These are phyloP conservation scores for Drosophila engyochracea DNA, from an alignment of 2,888 invertebrate genomes.

Conservation along the genomic window DNA sequence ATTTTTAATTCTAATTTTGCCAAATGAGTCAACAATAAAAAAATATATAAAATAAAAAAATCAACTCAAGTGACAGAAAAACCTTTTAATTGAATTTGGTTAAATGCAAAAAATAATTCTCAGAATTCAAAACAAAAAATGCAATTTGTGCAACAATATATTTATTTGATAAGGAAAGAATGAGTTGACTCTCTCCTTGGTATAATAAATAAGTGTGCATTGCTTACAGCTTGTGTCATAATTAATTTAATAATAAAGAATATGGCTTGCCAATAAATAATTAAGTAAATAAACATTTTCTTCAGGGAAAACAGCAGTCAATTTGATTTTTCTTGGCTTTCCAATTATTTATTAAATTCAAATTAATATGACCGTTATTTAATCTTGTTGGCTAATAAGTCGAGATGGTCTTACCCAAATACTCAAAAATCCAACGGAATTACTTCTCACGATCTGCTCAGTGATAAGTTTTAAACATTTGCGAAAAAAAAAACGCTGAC, in stretches of 20 bases:
- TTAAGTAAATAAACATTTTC: neutral
- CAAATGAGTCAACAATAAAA: neutral
- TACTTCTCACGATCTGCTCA: conserved; percentile 70
- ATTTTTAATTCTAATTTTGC: neutral
- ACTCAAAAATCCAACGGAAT: conserved; percentile 32
- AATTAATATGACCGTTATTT: neutral
- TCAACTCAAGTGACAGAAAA: neutral
- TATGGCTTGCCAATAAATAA: neutral
- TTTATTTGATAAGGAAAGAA: neutral
- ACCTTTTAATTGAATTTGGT: neutral
- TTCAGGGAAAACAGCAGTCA: accelerated
- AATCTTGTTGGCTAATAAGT: neutral
- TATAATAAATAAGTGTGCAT: neutral
- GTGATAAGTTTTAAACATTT: conserved; percentile 66
- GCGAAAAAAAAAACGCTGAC: conserved; percentile 54
- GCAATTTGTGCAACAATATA: neutral
- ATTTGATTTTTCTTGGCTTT: neutral
- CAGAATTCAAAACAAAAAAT: neutral
- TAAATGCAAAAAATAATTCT: neutral
- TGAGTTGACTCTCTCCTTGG: neutral
- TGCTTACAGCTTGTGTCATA: neutral
- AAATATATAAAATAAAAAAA: neutral
- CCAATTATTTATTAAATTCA: no score
- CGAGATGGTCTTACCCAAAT: neutral
- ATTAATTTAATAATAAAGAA: neutral